Percentiles rank a stretch among this genome's conserved stretches.
These are phyloP conservation scores for Otis tarda DNA, from an alignment of 2,113 vertebrate species.

Conservation along the genomic window DNA sequence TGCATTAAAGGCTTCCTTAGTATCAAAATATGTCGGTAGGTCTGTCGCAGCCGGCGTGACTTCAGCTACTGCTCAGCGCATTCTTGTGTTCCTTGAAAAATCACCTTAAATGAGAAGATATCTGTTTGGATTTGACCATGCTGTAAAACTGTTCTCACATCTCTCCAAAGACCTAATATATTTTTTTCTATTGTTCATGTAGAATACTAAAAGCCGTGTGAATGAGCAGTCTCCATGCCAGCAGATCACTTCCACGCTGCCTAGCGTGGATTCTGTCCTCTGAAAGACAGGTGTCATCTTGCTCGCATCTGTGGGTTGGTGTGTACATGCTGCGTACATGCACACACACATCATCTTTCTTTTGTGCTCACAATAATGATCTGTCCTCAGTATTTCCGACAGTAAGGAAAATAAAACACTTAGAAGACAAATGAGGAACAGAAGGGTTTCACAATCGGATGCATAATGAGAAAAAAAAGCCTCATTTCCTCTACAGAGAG, in stretches of 20 bases:
- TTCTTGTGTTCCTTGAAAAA: not conserved
- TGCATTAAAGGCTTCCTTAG: not conserved
- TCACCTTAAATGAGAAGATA: not conserved
- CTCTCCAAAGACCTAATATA: not conserved
- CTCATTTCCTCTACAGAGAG: not conserved
- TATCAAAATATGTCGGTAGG: not conserved
- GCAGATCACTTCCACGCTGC: not conserved
- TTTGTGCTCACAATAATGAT: not conserved
- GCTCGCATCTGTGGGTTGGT: not conserved
- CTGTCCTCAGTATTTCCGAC: not conserved
- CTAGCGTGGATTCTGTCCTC: not conserved
- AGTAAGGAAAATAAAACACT: not conserved
- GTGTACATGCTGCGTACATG: not conserved
- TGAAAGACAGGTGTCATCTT: not conserved
- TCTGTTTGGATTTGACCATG: not conserved
- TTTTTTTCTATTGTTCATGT: not conserved
- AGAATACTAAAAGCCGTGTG: not conserved
- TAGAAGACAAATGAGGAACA: not conserved
- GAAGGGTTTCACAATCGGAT: not conserved
- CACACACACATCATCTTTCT: not conserved
- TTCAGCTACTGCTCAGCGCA: not conserved
- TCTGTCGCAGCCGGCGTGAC: not conserved
- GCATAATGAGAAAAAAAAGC: not conserved
- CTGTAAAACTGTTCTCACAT: not conserved
- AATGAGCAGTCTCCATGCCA: not conserved